Conservation (phyloP, 1,140 invertebrate genomes). For the Drosophila rhopaloa region DNA sequence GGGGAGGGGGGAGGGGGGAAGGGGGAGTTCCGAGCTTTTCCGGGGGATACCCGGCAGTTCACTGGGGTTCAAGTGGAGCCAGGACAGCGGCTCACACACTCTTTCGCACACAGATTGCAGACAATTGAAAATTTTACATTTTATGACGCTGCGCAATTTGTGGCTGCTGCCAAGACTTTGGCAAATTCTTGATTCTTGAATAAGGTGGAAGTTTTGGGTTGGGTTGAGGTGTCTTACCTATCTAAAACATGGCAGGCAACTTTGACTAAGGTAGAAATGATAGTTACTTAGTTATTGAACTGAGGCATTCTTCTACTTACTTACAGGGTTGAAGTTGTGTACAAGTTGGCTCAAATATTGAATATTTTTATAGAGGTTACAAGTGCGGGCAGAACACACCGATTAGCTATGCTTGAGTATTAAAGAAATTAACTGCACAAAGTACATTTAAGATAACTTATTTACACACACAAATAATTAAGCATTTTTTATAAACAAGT, state of each 20-base stretch:
- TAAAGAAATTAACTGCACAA: no score
- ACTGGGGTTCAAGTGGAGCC: slow-evolving; percentile 43
- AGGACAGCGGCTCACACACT: slow-evolving; percentile 5
- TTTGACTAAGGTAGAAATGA: slow-evolving; percentile 6
- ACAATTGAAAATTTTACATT: slow-evolving; percentile 83
- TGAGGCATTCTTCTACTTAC: slow-evolving; percentile 1
- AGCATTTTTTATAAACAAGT: no score
- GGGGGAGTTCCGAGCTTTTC: background rate
- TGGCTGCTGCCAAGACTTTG: slow-evolving; percentile 50
- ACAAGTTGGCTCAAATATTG: background rate
- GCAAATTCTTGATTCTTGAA: slow-evolving; percentile 46
- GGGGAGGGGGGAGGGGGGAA: background rate
- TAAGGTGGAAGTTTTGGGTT: slow-evolving; percentile 8
- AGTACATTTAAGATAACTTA: no score
- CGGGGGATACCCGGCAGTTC: slow-evolving; percentile 20
- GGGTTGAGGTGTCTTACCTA: slow-evolving; percentile 15
- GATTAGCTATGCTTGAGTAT: no score
- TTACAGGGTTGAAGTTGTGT: background rate
- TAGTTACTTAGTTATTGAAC: slow-evolving; percentile 47
- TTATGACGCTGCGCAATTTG: slow-evolving; percentile 81
- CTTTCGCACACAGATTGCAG: slow-evolving; percentile 65
- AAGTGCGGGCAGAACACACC: no score
- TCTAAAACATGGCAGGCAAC: slow-evolving; percentile 40
- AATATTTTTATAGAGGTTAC: background rate
- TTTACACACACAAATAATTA: no score